Base-by-base conservation (phyloP, 2,797 vertebrate genomes). In the Ceryle rudis region DNA sequence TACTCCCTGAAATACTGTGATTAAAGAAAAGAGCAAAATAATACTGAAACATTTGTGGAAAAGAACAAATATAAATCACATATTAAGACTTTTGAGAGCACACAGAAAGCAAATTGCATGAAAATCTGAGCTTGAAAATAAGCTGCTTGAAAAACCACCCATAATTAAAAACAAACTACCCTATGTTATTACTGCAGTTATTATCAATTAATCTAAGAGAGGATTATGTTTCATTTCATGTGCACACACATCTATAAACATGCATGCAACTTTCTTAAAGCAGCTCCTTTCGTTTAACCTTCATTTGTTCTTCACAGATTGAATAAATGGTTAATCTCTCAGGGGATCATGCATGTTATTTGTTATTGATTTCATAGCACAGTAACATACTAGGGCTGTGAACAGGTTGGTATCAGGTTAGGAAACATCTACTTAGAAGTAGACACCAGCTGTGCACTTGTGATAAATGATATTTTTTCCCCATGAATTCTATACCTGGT, bases 291-390 rank as follows among this genome's bases (percentile, higher is more conserved):
- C 37, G 46, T 96, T 94, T 94, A 91, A 97, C 97, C 96, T 98
- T 98, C 93, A 96, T 90, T 97, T 97, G 95, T 90, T 98, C 97
- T 98, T 97, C 97, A 95, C 93, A 95, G 89, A 69, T 94, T 87
- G 90, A 97, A 97, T 94, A 96, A 97, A 96, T 23, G 28, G 90
- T 95, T 98, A 97, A 97, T 98, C 97, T 97, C 97, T 95, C 91
- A 58, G 87, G 93, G 96, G 97, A 98, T 96, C 86, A 67, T 93
- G 92, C 90, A 89, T 90, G 70, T 41, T 97, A 97, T 98, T 96
- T 98, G 94, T 94, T 98, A 98, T 97, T 97, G 97, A 97, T 98
- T 98, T 97, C 95, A 97, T 93, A 97, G 96, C 97, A 97, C 96
- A 95, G 89, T 97, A 97, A 96, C 89, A 66, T 89, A 96, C 89